Base-by-base conservation (phyloP, 1,140 invertebrate species). In the Drosophila ercepeae region DNA sequence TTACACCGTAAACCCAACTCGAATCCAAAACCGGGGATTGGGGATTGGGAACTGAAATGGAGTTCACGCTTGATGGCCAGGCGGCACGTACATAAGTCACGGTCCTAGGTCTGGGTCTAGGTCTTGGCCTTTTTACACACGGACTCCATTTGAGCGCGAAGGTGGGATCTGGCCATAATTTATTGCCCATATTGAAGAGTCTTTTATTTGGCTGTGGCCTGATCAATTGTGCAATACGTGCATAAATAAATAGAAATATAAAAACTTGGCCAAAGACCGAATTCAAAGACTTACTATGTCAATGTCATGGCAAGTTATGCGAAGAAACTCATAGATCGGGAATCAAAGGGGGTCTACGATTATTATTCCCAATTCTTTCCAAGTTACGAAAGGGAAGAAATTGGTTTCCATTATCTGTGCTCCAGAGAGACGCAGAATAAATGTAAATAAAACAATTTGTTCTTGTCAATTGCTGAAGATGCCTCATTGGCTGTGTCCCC, bases 191-290 rank as follows among this genome's bases (percentile, higher is more conserved):
- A 39, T 45, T 50, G 54, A 42, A 49, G 32, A 58, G 54, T 50
- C 55, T 39, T 57, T 65, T 49, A 73, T 73, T 44, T 18, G 52
- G 60, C 16, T 55, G 70, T 39, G 42, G 42, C 25, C 50, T 41
- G 44, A 58, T 44, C 71, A 75, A 81, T 84, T 81, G 81, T 81
- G 81, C 73, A 84, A 84, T 63, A 21, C 16, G 21, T 48, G 76
- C 72, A 84, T 84, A 86, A 86, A 76, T 84, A 70, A 81, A 81
- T 81, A 74, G 50, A 74, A 48, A 75, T 41, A 32, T 32, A 48
- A 45, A 71, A 29, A 39, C 23, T 21, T 48, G 49, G 48, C 32
- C 59, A 74, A 75, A 75, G 29, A 16, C 51, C 23, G 19, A 49
- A 61, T 39, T n/a, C 25, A 41, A 69, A 60, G 57, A 58, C 71